phyloP scores from a whole-genome alignment of 2,113 vertebrate species.

The Procavia capensis region DNA sequence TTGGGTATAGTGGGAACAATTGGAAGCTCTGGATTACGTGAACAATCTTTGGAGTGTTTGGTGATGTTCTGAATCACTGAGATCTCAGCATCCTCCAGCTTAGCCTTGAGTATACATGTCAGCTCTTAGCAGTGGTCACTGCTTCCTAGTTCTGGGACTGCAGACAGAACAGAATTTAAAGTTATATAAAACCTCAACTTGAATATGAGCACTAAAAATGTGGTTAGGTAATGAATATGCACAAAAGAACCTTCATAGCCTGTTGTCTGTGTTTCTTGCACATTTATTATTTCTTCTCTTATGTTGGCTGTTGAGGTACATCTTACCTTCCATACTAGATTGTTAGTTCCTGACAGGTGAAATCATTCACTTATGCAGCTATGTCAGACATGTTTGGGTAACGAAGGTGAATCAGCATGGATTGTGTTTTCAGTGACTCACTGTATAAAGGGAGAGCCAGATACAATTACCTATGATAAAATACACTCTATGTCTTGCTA shows the following conservation, averaged over 20 bases:
- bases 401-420: neutral
- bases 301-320: neutral
- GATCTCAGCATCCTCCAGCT: neutral
- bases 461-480: neutral
- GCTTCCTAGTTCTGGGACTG: neutral
- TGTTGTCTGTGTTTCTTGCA: neutral
- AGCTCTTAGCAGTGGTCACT: neutral
- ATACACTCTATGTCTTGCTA: neutral
- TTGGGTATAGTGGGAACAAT: no score
- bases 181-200: neutral
- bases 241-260: neutral
- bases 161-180: neutral
- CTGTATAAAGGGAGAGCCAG: neutral
- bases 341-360: neutral
- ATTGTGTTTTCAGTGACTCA: neutral
- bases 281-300: neutral
- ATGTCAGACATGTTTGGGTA: neutral
- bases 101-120: neutral
- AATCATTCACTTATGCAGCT: neutral
- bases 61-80: neutral
- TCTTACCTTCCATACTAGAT: neutral
- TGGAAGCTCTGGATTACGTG: neutral
- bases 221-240: neutral
- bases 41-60: neutral
- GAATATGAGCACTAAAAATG: neutral